Evolutionary conservation across 2,888 invertebrate species (phyloP).

Genomic region (Prosopocoilus inquinatus): DNA sequence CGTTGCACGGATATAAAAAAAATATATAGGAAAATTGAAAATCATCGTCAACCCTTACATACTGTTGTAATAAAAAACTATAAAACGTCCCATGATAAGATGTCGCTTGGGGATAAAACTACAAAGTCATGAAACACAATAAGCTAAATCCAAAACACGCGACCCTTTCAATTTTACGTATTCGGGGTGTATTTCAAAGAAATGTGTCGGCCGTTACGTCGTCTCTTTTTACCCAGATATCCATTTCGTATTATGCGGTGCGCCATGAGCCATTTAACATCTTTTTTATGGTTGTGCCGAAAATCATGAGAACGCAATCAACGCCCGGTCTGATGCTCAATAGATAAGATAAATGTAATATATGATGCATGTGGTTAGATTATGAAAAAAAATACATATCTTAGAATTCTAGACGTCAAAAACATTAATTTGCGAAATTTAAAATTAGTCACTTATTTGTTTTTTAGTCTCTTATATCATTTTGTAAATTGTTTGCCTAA

Average conservation of each 20-base stretch:
- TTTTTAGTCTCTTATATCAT: no score
- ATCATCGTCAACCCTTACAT: background rate
- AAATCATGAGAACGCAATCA: no score
- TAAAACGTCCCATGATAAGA: conserved; percentile 25
- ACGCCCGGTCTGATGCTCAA: no score
- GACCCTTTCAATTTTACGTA: conserved; percentile 48
- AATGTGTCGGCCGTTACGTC: conserved; percentile 35
- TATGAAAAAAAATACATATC: no score
- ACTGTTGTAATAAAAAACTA: background rate
- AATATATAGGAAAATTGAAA: background rate
- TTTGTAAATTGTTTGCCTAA: no score
- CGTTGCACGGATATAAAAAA: no score
- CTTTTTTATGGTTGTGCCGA: conserved; percentile 36
- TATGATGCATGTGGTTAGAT: no score
- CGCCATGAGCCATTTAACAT: conserved; percentile 50
- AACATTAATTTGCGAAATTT: no score
- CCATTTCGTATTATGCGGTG: conserved; percentile 48
- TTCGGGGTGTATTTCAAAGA: conserved; percentile 41
- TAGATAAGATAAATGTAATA: no score
- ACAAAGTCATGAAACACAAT: conserved; percentile 50
- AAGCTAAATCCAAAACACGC: conserved; percentile 45
- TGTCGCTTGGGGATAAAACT: conserved; percentile 42
- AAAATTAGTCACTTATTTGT: no score
- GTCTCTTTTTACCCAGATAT: conserved; percentile 37
- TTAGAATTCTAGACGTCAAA: no score